These are phyloP conservation scores for Triops cancriformis DNA, from an alignment of 1,140 invertebrate species.

Conservation along the genomic window DNA sequence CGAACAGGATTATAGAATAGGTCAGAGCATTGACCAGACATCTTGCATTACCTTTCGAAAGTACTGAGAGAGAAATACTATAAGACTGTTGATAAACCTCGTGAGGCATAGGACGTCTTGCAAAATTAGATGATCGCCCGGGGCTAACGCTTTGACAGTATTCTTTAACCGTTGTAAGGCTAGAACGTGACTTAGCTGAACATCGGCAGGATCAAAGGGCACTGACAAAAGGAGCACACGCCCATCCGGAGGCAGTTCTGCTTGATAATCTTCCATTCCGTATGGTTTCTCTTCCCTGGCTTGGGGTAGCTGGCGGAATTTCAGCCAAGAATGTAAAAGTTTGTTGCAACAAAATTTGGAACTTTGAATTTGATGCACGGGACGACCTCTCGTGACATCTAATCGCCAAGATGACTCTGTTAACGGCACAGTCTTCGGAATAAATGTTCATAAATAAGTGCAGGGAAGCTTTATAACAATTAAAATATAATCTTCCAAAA, in stretches of 20 bases:
- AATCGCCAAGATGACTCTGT: not conserved
- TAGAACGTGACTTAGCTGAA: not conserved
- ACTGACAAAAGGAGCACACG: not conserved
- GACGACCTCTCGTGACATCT: not conserved
- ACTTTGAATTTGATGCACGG: not conserved
- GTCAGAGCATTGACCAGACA: not conserved
- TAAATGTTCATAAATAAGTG: not conserved
- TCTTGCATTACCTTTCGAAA: not conserved
- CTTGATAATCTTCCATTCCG: not conserved
- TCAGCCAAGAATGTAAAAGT: not conserved
- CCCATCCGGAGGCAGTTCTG: not conserved
- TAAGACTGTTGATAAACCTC: not conserved
- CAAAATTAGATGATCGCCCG: conserved; percentile 18
- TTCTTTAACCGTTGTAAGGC: not conserved
- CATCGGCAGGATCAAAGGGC: not conserved
- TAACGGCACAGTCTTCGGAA: not conserved
- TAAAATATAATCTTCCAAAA: too few species aligned
- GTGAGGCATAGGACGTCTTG: conserved; percentile 9
- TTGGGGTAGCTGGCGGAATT: not conserved
- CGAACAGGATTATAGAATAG: not conserved
- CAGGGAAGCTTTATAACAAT: not conserved
- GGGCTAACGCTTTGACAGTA: conserved; percentile 22
- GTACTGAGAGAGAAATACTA: not conserved
- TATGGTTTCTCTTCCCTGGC: not conserved
- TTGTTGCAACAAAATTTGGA: not conserved